Conservation (phyloP, 2,888 invertebrate genomes). For the Stictocephala bisonia region DNA sequence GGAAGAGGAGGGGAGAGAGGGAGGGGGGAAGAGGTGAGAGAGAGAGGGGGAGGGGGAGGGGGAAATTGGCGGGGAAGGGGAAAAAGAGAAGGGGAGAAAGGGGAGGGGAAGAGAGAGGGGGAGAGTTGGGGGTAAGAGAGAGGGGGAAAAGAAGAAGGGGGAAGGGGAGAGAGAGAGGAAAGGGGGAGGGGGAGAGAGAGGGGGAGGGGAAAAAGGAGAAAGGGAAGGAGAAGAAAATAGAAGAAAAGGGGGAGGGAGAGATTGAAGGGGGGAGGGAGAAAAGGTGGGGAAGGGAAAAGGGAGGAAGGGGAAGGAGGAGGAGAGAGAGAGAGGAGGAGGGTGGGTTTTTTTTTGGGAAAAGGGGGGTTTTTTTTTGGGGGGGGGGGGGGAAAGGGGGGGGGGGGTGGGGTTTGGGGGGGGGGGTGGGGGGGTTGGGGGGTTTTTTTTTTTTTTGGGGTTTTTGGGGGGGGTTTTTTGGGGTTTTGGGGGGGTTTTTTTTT, state of each 20-base stretch:
- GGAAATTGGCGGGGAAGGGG: not conserved
- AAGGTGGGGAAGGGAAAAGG: not conserved
- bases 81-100: not conserved
- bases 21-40: not conserved
- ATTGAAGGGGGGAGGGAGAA: slow-evolving; percentile 3
- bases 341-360: too few species aligned
- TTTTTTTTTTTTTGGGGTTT: too few species aligned
- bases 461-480: too few species aligned
- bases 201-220: not conserved
- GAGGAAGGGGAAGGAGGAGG: not conserved
- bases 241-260: not conserved
- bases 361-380: too few species aligned
- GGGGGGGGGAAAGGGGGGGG: too few species aligned
- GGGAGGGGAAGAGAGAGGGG: not conserved
- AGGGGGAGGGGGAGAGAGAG: not conserved
- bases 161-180: not conserved
- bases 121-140: not conserved
- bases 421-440: too few species aligned
- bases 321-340: too few species aligned
- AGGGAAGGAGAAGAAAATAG: not conserved
- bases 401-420: too few species aligned
- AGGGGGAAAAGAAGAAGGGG: not conserved
- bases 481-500: too few species aligned
- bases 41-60: not conserved
- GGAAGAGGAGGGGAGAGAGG: not conserved